phyloP scores from a whole-genome alignment of 2,113 vertebrate species.

The Sporophila hypoxantha region DNA sequence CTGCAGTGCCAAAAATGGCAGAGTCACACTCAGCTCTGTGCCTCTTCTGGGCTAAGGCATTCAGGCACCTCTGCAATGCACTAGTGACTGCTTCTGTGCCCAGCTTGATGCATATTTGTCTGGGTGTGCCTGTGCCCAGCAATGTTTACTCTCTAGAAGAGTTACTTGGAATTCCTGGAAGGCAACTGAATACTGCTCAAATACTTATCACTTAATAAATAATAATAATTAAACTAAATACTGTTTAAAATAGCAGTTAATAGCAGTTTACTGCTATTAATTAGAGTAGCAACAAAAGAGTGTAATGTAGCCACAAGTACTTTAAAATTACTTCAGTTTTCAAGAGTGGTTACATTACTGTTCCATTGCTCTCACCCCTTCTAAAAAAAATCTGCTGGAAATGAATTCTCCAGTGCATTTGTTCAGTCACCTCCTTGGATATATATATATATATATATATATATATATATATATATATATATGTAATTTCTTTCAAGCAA shows the following conservation, averaged over 20 bases:
- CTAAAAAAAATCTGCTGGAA: neutral
- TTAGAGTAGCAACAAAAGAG: neutral
- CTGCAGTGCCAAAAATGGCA: neutral
- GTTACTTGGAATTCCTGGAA: neutral
- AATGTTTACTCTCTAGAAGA: neutral
- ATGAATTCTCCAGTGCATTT: neutral
- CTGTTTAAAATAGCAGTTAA: no score
- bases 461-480: no score
- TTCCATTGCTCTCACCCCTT: neutral
- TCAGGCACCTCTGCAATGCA: neutral
- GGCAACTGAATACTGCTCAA: neutral
- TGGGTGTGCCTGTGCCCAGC: neutral
- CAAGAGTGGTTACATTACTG: neutral
- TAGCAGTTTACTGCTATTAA: neutral
- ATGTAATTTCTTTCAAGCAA: neutral
- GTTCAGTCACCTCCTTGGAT: neutral
- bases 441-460: no score
- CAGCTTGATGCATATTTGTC: neutral
- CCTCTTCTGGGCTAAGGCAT: neutral
- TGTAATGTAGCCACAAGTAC: neutral
- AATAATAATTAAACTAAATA: neutral
- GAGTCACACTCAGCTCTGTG: neutral
- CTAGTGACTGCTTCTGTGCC: neutral
- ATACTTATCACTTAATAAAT: neutral
- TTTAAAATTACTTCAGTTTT: neutral